Base-by-base conservation (phyloP, 2,888 invertebrate genomes). In the Lissocephala sabroskyi region DNA sequence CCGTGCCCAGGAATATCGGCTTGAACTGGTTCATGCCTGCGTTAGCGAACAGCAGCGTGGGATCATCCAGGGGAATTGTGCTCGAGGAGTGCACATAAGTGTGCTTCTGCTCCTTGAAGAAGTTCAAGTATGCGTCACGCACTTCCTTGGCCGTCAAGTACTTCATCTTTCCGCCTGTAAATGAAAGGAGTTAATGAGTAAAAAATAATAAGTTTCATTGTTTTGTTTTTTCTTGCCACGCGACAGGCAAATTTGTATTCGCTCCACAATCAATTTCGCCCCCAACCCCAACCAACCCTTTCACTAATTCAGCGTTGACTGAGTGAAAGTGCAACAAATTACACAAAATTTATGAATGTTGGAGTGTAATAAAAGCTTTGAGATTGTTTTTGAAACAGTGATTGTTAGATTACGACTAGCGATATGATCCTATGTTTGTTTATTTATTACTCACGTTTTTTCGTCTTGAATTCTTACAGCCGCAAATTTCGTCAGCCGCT, bases 1-100 rank as follows among this genome's bases (percentile, higher is more conserved):
- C 96, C 1, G 93, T 92, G 29, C 98, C 99, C 78, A 98, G 87
- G 85, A 99, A 99, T 65, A 99, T 95, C 1, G 98, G 98, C 84
- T 99, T 99, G 83, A 95, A 99, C 89, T 98, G 98, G 84, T 98
- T 98, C 99, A 99, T 99, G 44, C 97, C 99, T 59, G 99, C 98
- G 89, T 99, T 99, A 41, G 98, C 88, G 86, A 99, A 99, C 0
- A 99, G 87, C 49, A 99, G 86, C 1, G 98, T 98, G 17, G 98
- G 98, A 86, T 99, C 99, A 86, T 99, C 98, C 59, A 94, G 87
- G 1, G 99, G 99, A 79, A 99, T 96, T 14, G 97, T 97, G 32
- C 97, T 96, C 36, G 97, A 98, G 0, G 98, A 99, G 84, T 98
- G 98, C 17, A 97, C 95, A 88, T 98, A 98, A 65, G 89, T 89